phyloP scores from a whole-genome alignment of 2,797 vertebrate genomes.

The Garrulus glandarius region DNA sequence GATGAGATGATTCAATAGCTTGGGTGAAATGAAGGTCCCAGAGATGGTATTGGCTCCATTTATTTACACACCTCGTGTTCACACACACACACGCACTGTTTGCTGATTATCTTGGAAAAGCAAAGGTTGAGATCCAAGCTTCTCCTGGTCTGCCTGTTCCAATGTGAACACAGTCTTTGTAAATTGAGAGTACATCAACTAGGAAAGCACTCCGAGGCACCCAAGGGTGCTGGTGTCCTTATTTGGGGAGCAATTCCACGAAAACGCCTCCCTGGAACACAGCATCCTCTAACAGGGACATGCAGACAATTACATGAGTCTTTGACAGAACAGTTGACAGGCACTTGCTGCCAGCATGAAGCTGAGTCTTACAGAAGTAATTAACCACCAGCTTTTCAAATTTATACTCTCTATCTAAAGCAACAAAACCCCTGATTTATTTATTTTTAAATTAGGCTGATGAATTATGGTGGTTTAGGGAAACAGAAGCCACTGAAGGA shows the following conservation, averaged over 20 bases:
- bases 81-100: neutral
- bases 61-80: conserved; percentile 26
- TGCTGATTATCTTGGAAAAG: conserved; percentile 14
- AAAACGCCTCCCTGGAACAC: neutral
- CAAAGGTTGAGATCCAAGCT: neutral
- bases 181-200: neutral
- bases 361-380: neutral
- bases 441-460: neutral
- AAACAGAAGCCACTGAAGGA: neutral
- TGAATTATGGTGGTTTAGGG: neutral
- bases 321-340: neutral
- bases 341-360: neutral
- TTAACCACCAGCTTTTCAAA: conserved; percentile 5
- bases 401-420: neutral
- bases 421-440: fast-evolving
- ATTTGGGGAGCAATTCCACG: neutral
- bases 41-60: neutral
- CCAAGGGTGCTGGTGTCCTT: neutral
- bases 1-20: conserved; percentile 47
- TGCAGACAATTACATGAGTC: neutral
- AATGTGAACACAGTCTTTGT: neutral
- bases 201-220: neutral
- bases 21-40: conserved; percentile 51
- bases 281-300: neutral
- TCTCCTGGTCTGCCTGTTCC: neutral